A percentile compares a stretch with the other conserved stretches of the same genome.
These are phyloP conservation scores for Sceloporus undulatus DNA, from an alignment of 2,113 vertebrate species.

Conservation along the genomic window DNA sequence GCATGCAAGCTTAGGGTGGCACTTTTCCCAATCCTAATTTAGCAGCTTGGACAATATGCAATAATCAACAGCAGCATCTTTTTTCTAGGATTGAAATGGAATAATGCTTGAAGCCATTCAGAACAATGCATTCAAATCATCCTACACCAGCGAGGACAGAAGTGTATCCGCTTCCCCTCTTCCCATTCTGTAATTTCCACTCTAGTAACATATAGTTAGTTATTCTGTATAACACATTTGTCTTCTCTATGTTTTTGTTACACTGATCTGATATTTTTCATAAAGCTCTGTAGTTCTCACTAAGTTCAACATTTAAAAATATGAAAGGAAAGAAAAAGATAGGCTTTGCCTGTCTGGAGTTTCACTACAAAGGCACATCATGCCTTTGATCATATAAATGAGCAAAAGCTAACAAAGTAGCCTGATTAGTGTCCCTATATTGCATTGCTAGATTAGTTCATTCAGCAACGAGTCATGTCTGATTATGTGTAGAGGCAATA, in stretches of 20 bases:
- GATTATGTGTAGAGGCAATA: neutral
- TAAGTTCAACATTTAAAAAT: neutral
- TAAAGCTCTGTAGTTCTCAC: too few species aligned
- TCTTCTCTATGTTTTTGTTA: too few species aligned
- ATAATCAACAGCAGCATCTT: neutral
- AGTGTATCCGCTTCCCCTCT: too few species aligned
- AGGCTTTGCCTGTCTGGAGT: neutral
- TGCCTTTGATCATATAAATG: too few species aligned
- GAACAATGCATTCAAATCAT: neutral
- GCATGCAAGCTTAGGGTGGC: too few species aligned
- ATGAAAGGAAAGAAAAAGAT: neutral
- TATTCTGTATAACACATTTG: too few species aligned
- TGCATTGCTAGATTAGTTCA: neutral
- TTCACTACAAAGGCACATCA: neutral
- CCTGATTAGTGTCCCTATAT: neutral
- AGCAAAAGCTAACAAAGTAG: neutral
- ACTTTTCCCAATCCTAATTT: neutral
- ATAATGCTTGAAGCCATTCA: neutral
- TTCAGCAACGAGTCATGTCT: neutral
- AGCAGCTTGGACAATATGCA: neutral
- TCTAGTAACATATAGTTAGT: too few species aligned
- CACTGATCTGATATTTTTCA: too few species aligned
- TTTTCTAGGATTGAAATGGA: neutral
- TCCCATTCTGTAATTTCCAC: too few species aligned
- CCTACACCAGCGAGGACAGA: neutral